Conservation (phyloP, 2,797 vertebrate genomes). For the Knipowitschia caucasica region DNA sequence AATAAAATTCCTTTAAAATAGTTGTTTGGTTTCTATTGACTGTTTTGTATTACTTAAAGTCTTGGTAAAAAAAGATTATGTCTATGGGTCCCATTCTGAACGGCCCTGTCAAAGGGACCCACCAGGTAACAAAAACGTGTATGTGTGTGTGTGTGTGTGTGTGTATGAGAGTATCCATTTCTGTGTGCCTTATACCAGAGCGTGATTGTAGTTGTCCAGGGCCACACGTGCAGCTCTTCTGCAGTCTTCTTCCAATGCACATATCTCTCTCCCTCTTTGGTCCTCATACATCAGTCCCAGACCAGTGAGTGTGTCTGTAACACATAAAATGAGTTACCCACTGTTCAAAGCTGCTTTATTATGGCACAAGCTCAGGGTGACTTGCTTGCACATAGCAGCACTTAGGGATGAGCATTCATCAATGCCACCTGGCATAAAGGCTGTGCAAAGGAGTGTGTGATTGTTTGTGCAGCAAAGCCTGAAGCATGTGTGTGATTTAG, state of each 20-base stretch:
- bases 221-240: constrained; percentile 54
- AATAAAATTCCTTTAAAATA: too few relatives aligned
- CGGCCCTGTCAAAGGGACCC: too few relatives aligned
- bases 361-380: constrained; percentile 20
- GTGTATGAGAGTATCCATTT: constrained; percentile 29
- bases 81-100: too few relatives aligned
- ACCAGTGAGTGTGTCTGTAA: constrained; percentile 50
- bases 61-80: too few relatives aligned
- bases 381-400: constrained; percentile 39
- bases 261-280: constrained; percentile 41
- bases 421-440: constrained; percentile 53
- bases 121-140: too few relatives aligned
- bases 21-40: too few relatives aligned
- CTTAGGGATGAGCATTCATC: constrained; percentile 55
- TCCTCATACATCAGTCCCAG: constrained; percentile 60
- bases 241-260: constrained; percentile 58
- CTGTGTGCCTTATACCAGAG: constrained; percentile 65
- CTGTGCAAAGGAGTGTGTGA: constrained; percentile 54
- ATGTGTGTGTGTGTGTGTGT: too few relatives aligned
- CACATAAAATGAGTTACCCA: constrained; percentile 29
- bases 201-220: constrained; percentile 67
- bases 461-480: constrained; percentile 58
- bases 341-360: constrained; percentile 33
- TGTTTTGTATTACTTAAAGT: too few relatives aligned
- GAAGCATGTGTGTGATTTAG: constrained; percentile 52